Base-by-base conservation (phyloP, 2,113 vertebrate species). In the Macroglossus sobrinus region DNA sequence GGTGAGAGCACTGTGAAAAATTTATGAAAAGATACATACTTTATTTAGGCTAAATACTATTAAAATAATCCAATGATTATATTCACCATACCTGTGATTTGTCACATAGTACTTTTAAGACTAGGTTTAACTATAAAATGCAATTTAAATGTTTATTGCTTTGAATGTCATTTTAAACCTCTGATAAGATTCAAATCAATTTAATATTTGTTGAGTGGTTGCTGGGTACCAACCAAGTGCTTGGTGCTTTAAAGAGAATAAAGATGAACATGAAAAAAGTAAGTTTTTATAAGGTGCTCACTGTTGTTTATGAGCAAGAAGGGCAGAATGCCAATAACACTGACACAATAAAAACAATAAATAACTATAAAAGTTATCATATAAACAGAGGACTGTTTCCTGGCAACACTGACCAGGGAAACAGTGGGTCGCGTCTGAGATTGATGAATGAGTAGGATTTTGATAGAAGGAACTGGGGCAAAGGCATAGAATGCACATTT, bases 1-100 rank as follows among this genome's bases (percentile, higher is more conserved):
- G 66, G 59, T n/a, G 33, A 96, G n/a, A 84, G 26, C 24, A 66
- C 15, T 57, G 79, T 88, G 26, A 94, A 93, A 90, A 90, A 92
- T 87, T 43, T 30, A 87, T 89, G 50, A 80, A 93, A 86, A 91
- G 15, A 89, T 50, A 61, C 1, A 74, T 3, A 57, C 15, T 93
- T 93, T 88, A 87, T 91, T 92, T 57, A 71, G 30, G 22, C 24
- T 78, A 84, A 75, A 61, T 82, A 85, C 5, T 86, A 92, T 72
- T 63, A 88, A 90, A 87, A 66, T 84, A 84, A 74, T 10, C 57
- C 1, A 18, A 40, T 74, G 40, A 82, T 84, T 87, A 61, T 66
- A 84, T 61, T 81, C 75, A 26, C 53, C 3, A 13, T 72, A 72
- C n/a, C 55, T 94, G 38, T 86, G 47, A 94, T 53, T 35, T 82